Evolutionary conservation across 2,113 vertebrate species (phyloP), one percentile per base, ranked within the genome.

Genomic region (Elachura formosa): DNA sequence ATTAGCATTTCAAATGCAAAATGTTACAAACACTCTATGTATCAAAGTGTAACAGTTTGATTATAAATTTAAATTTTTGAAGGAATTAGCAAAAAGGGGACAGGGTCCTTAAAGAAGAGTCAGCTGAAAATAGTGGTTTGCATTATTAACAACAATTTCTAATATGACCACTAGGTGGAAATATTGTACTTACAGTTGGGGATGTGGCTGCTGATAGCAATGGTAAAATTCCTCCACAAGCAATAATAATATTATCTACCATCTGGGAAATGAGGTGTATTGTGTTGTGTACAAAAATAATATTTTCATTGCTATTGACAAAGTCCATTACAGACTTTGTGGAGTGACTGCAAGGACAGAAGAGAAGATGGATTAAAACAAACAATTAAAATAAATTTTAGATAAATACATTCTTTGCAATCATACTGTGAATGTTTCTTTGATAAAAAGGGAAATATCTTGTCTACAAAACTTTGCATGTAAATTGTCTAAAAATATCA

Each of bases 241-340:
- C 99, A 75, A 99, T 99, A 97, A 99, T 99, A 97, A 99, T 99
- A 98, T 99, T 99, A 98, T 99, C 99, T 95, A 99, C 99, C 99
- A 99, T 99, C 98, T 99, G 99, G 96, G 99, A 99, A 97, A 99
- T 99, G 96, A 99, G 99, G 98, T 99, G 99, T 97, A 99, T 99
- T 73, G 99, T 99, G 98, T 99, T 99, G 98, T 99, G 99, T 96
- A 99, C 99, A 97, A 99, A 99, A 98, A 99, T 99, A 98, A 99
- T 99, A 97, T 99, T 99, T 97, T 99, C 99, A 95, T 99, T 99
- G 98, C 99, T 99, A 98, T 99, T 99, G 97, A 99, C 99, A 92
- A 99, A 99, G 97, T 99, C 99, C 99, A 99, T 99, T 87, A 99
- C 99, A 31, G 99, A 99, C 96, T 99, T 99, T 51, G 99, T 99